Evolutionary conservation across 2,113 vertebrate species (phyloP), one percentile per base, ranked within the genome.

Genomic region (Sphyrna mokarran): DNA sequence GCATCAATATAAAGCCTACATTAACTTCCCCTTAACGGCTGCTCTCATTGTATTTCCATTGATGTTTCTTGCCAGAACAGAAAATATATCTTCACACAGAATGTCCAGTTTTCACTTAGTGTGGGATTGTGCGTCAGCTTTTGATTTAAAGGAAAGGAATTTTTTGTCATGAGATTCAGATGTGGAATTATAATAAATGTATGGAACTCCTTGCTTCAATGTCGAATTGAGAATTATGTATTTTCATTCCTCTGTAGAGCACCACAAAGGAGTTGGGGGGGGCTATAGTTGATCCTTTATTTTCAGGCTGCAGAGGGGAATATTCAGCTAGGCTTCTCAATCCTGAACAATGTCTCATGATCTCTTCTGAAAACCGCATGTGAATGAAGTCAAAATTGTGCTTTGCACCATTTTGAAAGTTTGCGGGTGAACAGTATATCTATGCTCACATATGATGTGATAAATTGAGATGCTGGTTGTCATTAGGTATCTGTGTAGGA

Each of bases 91-190:
- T 94, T 37, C 61, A 68, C 63, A 69, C 63, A 40, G 86, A 89
- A 68, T 69, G 91, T 40, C 63, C 37, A 95, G 23, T 95, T 95
- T 10, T 69, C 61, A 43, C 37, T 68, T 69, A 94, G 43, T 69
- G 37, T 94, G 63, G 40, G 91, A 66, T 23, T 95, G 80, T 40
- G 37, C 40, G 68, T 40, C 23, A 72, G 68, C 66, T 95, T 37
- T 18, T 95, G 95, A 94, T 63, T 68, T 93, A 63, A 86, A 93
- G 89, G 18, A 37, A 68, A 93, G 8, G 33, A 9, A 93, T 66
- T 68, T 11, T 11, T 22, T 93, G 89, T 93, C 89, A 37, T 93
- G 16, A 37, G 89, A 68, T 93, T 95, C 48, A 80, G 37, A 80
- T 76, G 33, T 29, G 66, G 72, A 61, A 95, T 37, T 48, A 72